phyloP scores from a whole-genome alignment of 2,888 invertebrate genomes.

The Cerceris rybyensis region DNA sequence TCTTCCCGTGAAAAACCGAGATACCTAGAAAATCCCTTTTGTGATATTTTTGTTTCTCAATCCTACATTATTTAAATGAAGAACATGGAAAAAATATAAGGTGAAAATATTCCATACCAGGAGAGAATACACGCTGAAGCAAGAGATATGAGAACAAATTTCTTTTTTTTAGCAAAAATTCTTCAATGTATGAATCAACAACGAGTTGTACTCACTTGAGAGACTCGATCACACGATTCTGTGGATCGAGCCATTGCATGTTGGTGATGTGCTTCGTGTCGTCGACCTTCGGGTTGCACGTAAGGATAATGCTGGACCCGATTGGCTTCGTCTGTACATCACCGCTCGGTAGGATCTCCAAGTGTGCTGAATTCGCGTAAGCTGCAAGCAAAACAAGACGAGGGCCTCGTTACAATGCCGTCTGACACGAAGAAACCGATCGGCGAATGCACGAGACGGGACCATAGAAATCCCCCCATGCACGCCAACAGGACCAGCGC shows the following conservation, averaged over 20 bases:
- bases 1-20: too few species aligned
- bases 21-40: too few species aligned
- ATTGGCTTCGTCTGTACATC: constrained; percentile 88
- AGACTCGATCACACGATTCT: constrained; percentile 87
- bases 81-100: too few species aligned
- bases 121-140: constrained; percentile 7
- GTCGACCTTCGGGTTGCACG: constrained; percentile 89
- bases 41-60: too few species aligned
- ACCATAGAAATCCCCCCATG: too few species aligned
- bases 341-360: constrained; percentile 88
- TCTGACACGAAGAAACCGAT: not conserved
- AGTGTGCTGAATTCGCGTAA: constrained; percentile 76
- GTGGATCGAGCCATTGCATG: constrained; percentile 91
- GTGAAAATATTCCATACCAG: not conserved
- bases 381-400: constrained; percentile 69
- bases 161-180: too few species aligned
- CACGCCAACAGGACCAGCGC: not conserved
- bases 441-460: too few species aligned
- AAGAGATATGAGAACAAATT: too few species aligned
- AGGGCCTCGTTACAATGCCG: constrained; percentile 48
- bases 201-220: constrained; percentile 85
- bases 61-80: too few species aligned
- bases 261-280: constrained; percentile 87
- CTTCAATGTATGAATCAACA: too few species aligned
- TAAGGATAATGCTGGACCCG: constrained; percentile 89